Percentiles rank a stretch among this genome's conserved stretches.
Evolutionary conservation across 2,888 invertebrate genomes (phyloP).

Genomic region (Galerucella pusilla): DNA sequence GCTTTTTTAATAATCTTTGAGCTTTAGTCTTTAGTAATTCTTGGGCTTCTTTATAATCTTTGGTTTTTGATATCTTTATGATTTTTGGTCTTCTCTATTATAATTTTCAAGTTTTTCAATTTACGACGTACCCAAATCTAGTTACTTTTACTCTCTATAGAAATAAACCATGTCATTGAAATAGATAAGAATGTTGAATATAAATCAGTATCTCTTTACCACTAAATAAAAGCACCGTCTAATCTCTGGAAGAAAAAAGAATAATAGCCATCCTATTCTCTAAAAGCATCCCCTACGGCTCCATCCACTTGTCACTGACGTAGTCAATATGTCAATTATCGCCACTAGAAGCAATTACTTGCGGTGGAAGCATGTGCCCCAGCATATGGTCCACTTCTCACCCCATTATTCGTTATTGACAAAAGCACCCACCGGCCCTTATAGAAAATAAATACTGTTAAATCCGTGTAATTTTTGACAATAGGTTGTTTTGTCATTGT

Average conservation of each 20-base stretch:
- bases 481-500: slow-evolving; percentile 16
- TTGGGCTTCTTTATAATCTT: too few species aligned
- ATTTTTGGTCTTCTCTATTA: too few species aligned
- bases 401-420: slow-evolving; percentile 38
- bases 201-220: background rate
- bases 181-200: background rate
- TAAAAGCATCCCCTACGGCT: slow-evolving; percentile 34
- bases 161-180: background rate
- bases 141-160: too few species aligned
- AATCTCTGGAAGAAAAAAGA: background rate
- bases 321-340: slow-evolving; percentile 64
- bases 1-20: too few species aligned
- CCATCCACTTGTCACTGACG: slow-evolving; percentile 59
- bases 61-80: too few species aligned
- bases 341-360: slow-evolving; percentile 61
- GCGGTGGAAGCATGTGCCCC: slow-evolving; percentile 55
- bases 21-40: too few species aligned
- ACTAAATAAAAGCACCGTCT: background rate
- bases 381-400: slow-evolving; percentile 43
- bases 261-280: slow-evolving; percentile 4
- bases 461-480: slow-evolving; percentile 27
- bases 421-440: slow-evolving; percentile 36
- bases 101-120: too few species aligned
- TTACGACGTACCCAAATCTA: too few species aligned
- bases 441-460: slow-evolving; percentile 35